phyloP scores from a whole-genome alignment of 2,113 vertebrate species.

The Fulmarus glacialis region DNA sequence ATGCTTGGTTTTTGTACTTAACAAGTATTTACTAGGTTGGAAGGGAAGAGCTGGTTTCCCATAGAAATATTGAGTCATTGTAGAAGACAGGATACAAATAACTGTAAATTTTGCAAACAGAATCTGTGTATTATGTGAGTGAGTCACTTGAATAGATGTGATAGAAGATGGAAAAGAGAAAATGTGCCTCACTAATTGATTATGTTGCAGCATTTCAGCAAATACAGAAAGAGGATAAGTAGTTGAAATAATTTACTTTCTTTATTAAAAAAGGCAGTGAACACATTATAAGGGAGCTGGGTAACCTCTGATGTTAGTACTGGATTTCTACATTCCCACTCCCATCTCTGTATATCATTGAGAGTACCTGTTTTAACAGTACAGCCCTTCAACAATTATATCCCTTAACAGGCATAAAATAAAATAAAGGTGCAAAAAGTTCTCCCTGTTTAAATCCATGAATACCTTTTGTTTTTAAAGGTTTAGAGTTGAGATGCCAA shows the following conservation, averaged over 20 bases:
- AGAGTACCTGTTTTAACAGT: not conserved
- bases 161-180: not conserved
- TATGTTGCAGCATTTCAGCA: not conserved
- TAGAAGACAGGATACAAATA: conserved; percentile 20
- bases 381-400: not conserved
- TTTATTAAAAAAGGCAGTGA: not conserved
- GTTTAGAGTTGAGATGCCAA: not conserved
- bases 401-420: not conserved
- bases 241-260: not conserved
- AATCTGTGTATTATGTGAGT: not conserved
- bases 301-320: not conserved
- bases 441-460: not conserved
- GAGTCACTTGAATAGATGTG: conserved; percentile 3
- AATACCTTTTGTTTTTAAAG: not conserved
- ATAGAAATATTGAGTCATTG: conserved; percentile 37
- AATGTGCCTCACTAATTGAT: not conserved
- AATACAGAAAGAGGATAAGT: not conserved
- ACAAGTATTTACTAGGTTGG: conserved; percentile 22
- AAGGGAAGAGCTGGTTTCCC: conserved; percentile 6
- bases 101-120: conserved; percentile 1
- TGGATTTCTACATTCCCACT: not conserved
- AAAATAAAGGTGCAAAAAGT: not conserved
- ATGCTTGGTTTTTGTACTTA: not conserved
- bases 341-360: not conserved
- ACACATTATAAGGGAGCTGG: not conserved